phyloP scores from a whole-genome alignment of 2,113 vertebrate species.

The Stegostoma tigrinum region DNA sequence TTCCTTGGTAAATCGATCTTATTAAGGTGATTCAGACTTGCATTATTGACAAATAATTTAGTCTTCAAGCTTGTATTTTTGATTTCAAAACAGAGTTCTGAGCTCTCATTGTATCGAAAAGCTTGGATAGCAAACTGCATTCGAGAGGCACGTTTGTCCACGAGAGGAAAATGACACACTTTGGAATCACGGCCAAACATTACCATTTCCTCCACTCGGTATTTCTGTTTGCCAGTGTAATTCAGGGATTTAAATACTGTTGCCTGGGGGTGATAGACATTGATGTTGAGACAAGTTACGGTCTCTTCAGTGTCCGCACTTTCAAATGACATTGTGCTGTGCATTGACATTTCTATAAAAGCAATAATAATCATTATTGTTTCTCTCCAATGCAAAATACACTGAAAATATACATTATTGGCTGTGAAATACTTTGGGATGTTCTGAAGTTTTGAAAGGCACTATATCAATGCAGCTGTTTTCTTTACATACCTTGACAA shows the following conservation, averaged over 20 bases:
- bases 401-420: neutral
- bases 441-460: neutral
- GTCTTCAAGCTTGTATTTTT: conserved; percentile 83
- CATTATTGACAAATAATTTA: conserved; percentile 56
- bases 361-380: neutral
- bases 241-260: conserved; percentile 57
- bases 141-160: conserved; percentile 68
- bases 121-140: conserved; percentile 71
- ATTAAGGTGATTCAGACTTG: conserved; percentile 66
- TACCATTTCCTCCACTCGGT: conserved; percentile 58
- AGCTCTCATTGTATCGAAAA: conserved; percentile 58
- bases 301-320: conserved; percentile 72
- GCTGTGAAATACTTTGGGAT: neutral
- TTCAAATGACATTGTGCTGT: conserved; percentile 55
- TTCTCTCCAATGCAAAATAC: neutral
- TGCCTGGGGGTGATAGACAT: conserved; percentile 73
- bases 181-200: conserved; percentile 69
- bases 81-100: conserved; percentile 62
- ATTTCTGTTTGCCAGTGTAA: conserved; percentile 47
- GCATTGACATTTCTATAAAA: conserved; percentile 16
- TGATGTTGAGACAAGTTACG: conserved; percentile 66
- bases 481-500: neutral
- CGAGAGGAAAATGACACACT: conserved; percentile 60
- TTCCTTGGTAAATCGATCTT: conserved; percentile 64
- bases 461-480: neutral